Base-by-base conservation (phyloP, 2,888 invertebrate species). In the Sarcophaga caerulescens region DNA sequence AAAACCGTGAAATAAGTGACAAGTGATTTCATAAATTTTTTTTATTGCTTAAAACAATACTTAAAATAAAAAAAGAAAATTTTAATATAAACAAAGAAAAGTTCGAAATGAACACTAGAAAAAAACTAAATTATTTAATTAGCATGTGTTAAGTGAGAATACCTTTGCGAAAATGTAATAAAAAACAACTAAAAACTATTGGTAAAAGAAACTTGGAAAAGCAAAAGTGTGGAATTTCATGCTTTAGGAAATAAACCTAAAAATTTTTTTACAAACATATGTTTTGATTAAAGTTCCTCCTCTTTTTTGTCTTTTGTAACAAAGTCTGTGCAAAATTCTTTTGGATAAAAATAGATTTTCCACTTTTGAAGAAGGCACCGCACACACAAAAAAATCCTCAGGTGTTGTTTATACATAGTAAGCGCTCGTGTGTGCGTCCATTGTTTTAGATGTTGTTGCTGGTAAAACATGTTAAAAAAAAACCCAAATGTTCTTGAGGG, bases 251-350 rank as follows among this genome's bases (percentile, higher is more conserved):
- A 25, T 21, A 75, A 63, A 21, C 4, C 57, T 65, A 25, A 63
- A 17, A 52, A 17, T n/a, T 70, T 79, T 78, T 73, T 68, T n/a
- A 44, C 80, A 77, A 86, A 78, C 86, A 86, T 86, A 86, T 86
- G 86, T 81, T 86, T 73, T 21, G 63, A 14, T 63, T 23, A 11
- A 3, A 23, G 44, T 77, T 25, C 21, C 21, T 57, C 44, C 57
- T 45, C 44, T n/a, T 4, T 68, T 21, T 63, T 35, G 8, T 35
- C 8, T 8, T 77, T 77, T 65, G 17, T 17, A 35, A 14, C 25
- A 74, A 63, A 23, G 14, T 35, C 23, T 63, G 52, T 52, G 68
- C 12, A 75, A 75, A 35, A 75, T 66, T 71, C 71, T 71, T 76
- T 70, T 52, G 76, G 47, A 44, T 77, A 52, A 21, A 65, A 82